phyloP scores from a whole-genome alignment of 2,113 vertebrate species.

The Alexandromys fortis region DNA sequence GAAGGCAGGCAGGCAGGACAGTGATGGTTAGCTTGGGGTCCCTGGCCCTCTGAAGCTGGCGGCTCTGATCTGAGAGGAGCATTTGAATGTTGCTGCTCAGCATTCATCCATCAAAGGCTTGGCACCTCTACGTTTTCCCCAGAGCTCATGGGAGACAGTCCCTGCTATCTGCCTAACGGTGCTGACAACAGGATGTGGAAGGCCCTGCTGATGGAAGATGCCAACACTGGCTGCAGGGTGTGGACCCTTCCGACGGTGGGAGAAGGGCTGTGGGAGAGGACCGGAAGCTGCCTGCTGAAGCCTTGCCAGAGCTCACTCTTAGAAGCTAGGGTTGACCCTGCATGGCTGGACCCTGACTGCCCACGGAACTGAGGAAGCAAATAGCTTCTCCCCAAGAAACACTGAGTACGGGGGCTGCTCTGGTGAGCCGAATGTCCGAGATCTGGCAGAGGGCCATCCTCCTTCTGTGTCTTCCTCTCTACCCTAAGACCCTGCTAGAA shows the following conservation, averaged over 20 bases:
- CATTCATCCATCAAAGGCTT: background rate
- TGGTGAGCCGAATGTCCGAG: too few relatives aligned
- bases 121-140: background rate
- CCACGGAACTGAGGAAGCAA: background rate
- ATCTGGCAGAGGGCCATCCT: background rate
- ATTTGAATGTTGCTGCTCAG: background rate
- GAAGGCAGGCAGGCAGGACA: background rate
- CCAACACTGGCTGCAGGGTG: accelerated
- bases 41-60: background rate
- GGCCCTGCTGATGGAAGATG: background rate
- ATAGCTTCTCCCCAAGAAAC: background rate
- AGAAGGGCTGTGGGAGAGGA: background rate
- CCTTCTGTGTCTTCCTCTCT: too few relatives aligned
- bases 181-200: background rate
- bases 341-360: too few relatives aligned
- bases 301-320: background rate
- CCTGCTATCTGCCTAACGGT: background rate
- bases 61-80: background rate
- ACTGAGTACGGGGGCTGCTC: background rate
- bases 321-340: background rate
- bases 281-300: too few relatives aligned
- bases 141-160: background rate
- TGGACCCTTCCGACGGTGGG: accelerated
- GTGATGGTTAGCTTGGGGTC: background rate
- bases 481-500: background rate